These are phyloP conservation scores for Aporophyla nigra DNA, from an alignment of 2,888 invertebrate species.

Conservation along the genomic window DNA sequence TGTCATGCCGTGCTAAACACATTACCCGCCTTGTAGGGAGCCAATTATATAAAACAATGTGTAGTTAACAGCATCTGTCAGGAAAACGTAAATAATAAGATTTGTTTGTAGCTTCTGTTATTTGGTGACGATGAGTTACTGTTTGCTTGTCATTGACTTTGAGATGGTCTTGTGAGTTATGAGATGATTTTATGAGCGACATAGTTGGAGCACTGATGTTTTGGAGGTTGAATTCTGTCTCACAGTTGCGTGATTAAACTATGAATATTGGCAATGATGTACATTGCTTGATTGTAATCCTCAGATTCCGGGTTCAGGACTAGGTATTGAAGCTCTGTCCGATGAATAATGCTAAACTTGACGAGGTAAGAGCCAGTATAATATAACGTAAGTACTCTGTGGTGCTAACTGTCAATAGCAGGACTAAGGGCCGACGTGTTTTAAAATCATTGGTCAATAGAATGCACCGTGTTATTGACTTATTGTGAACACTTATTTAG, in stretches of 20 bases:
- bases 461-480: slow-evolving; percentile 25
- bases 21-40: slow-evolving; percentile 67
- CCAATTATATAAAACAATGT: slow-evolving; percentile 75
- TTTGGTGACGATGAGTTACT: slow-evolving; percentile 53
- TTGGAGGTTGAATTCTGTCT: background rate
- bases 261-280: background rate
- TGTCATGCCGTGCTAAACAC: slow-evolving; percentile 57
- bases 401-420: background rate
- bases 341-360: background rate
- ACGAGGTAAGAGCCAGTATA: no score
- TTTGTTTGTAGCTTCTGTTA: slow-evolving; percentile 60
- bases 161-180: background rate
- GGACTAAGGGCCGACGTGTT: background rate
- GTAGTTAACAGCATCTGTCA: slow-evolving; percentile 63
- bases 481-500: slow-evolving; percentile 42
- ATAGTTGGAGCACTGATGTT: background rate
- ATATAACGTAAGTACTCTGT: no score
- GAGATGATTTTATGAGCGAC: background rate
- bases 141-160: slow-evolving; percentile 46
- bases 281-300: background rate
- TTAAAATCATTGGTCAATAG: slow-evolving; percentile 2
- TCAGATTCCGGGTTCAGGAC: background rate
- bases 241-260: background rate
- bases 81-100: slow-evolving; percentile 64
- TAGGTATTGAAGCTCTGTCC: slow-evolving; percentile 6